phyloP scores from a whole-genome alignment of 2,797 vertebrate genomes.

The Pyrrhura leucotis region DNA sequence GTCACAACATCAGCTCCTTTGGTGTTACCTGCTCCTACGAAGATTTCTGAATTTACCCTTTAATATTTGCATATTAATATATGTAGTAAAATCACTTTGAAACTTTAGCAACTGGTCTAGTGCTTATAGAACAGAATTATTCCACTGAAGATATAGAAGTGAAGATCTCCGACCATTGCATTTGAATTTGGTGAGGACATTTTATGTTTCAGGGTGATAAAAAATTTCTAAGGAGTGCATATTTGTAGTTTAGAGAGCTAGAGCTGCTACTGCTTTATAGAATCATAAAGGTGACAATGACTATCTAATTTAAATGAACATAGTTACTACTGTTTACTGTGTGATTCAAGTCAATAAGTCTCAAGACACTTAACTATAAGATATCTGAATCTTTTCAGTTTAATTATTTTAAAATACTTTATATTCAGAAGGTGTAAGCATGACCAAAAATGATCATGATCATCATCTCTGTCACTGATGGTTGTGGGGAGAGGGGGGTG shows the following conservation, averaged over 20 bases:
- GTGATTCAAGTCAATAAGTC: background rate
- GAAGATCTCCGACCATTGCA: background rate
- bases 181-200: background rate
- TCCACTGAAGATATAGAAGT: background rate
- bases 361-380: background rate
- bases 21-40: conserved; percentile 35
- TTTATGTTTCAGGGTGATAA: background rate
- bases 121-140: background rate
- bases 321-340: background rate
- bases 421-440: background rate
- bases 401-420: background rate
- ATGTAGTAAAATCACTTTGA: background rate
- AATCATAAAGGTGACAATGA: background rate
- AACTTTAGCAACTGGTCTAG: background rate
- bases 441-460: background rate
- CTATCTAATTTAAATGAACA: background rate
- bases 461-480: background rate
- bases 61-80: conserved; percentile 29
- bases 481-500: background rate
- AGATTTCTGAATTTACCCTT: conserved; percentile 26
- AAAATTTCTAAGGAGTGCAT: background rate
- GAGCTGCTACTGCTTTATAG: background rate
- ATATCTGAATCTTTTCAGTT: background rate
- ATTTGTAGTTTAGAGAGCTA: background rate
- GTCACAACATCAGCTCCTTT: background rate